phyloP scores from a whole-genome alignment of 2,888 invertebrate species.

The Lasioglossum morio region DNA sequence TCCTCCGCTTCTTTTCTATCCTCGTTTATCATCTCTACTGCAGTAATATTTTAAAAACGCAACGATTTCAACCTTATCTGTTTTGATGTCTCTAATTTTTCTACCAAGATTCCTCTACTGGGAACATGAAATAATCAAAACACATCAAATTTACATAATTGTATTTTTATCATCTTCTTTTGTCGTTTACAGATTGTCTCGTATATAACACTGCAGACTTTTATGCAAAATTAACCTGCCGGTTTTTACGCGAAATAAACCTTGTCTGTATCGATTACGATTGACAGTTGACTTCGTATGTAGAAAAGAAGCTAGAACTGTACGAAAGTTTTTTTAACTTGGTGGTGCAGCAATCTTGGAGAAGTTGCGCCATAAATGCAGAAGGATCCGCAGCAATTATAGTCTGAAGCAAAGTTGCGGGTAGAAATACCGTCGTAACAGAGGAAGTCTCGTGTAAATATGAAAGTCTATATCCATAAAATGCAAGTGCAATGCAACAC shows the following conservation, averaged over 20 bases:
- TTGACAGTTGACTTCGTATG: background rate
- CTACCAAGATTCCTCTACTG: background rate
- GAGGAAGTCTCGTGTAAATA: background rate
- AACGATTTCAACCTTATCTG: slow-evolving; percentile 30
- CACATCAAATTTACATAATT: background rate
- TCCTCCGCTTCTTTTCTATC: background rate
- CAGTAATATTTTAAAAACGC: slow-evolving; percentile 44
- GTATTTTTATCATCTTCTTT: background rate
- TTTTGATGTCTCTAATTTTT: slow-evolving; percentile 6
- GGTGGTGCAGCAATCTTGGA: background rate
- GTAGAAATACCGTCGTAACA: background rate
- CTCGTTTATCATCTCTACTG: slow-evolving; percentile 45
- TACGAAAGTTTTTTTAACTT: background rate
- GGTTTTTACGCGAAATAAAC: background rate
- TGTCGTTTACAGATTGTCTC: background rate
- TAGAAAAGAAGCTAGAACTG: background rate
- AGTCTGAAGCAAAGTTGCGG: background rate
- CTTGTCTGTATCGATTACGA: background rate
- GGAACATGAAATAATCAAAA: background rate
- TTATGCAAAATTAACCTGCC: too few relatives aligned
- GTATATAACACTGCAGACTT: too few relatives aligned
- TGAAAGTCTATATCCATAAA: background rate
- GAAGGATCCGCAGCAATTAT: background rate
- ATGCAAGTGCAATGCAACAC: background rate
- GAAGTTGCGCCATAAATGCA: background rate